Evolutionary conservation across 2,113 vertebrate genomes (phyloP).

Genomic region (Malurus cyaneus): DNA sequence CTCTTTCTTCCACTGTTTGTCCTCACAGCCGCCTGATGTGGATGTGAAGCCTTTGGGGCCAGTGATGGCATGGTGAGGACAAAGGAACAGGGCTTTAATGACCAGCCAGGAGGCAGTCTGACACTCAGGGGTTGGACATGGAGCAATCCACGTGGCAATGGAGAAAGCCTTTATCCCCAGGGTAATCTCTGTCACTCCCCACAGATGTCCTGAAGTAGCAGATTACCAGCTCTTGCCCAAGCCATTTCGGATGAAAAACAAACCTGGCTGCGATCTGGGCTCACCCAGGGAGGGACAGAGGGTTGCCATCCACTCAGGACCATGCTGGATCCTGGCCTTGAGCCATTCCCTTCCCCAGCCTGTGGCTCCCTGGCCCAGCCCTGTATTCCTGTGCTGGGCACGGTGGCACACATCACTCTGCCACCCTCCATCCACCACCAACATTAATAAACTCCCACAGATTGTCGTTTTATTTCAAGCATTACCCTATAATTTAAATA

Average conservation of each 20-base stretch:
- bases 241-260: background rate
- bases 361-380: background rate
- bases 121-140: fast-evolving
- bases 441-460: background rate
- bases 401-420: background rate
- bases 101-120: fast-evolving
- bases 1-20: background rate
- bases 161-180: background rate
- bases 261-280: fast-evolving
- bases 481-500: slow-evolving; percentile 45
- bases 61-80: fast-evolving
- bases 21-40: fast-evolving
- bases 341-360: too few relatives aligned
- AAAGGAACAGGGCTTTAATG: background rate
- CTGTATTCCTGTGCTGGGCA: fast-evolving
- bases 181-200: background rate
- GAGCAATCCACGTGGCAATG: fast-evolving
- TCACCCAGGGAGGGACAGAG: background rate
- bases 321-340: fast-evolving
- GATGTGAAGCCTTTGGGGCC: background rate
- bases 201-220: background rate
- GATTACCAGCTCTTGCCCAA: background rate
- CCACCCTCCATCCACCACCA: background rate
- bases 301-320: background rate
- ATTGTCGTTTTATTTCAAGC: background rate